Conservation (phyloP, 2,797 vertebrate genomes). For the Fistularia tabacaria region DNA sequence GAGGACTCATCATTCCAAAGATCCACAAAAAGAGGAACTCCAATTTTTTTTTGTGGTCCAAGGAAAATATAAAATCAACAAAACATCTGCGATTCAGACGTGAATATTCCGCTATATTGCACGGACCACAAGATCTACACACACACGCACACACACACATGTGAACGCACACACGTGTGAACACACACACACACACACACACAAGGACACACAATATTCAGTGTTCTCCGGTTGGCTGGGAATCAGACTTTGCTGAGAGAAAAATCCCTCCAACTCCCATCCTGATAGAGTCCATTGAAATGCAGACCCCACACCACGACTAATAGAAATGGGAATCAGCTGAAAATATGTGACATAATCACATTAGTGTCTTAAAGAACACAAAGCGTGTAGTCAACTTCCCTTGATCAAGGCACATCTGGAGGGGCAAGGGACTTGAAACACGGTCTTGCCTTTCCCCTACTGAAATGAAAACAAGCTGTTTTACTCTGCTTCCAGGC, state of each 20-base stretch:
- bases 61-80: slow-evolving; percentile 15
- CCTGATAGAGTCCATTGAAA: slow-evolving; percentile 68
- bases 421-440: slow-evolving; percentile 62
- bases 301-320: slow-evolving; percentile 74
- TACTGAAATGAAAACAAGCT: slow-evolving; percentile 80
- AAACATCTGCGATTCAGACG: slow-evolving; percentile 24
- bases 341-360: slow-evolving; percentile 80
- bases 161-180: slow-evolving; percentile 12
- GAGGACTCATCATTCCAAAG: slow-evolving; percentile 8
- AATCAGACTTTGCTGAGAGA: slow-evolving; percentile 74
- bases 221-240: slow-evolving; percentile 75
- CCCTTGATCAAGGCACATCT: slow-evolving; percentile 75
- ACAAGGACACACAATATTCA: slow-evolving; percentile 46
- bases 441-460: slow-evolving; percentile 69
- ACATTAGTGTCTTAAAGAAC: slow-evolving; percentile 78
- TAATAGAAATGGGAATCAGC: slow-evolving; percentile 76
- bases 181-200: slow-evolving; percentile 30
- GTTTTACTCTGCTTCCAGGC: slow-evolving; percentile 72
- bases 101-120: slow-evolving; percentile 20
- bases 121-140: slow-evolving; percentile 34
- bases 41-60: slow-evolving; percentile 11
- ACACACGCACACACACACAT: slow-evolving; percentile 7
- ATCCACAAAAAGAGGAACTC: not conserved
- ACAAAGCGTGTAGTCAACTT: slow-evolving; percentile 77
- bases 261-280: slow-evolving; percentile 73